Evolutionary conservation across 1,140 invertebrate species (phyloP).

Genomic region (Pararge aegeria): DNA sequence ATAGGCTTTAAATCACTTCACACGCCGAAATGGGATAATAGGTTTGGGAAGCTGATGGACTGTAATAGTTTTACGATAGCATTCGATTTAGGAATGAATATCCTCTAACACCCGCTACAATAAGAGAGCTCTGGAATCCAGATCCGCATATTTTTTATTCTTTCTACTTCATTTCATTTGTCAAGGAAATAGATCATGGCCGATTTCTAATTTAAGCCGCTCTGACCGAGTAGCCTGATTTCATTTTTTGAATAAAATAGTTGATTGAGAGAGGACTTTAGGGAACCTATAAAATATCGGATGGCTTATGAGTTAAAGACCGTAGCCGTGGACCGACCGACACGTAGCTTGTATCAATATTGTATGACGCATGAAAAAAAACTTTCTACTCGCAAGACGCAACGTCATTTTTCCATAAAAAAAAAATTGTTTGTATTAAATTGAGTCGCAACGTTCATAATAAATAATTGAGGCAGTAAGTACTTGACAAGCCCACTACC

Average conservation of each 20-base stretch:
- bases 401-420: too few relatives aligned
- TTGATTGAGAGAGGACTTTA: not conserved
- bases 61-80: constrained; percentile 31
- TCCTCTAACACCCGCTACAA: constrained; percentile 15
- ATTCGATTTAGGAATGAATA: constrained; percentile 25
- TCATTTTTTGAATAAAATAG: not conserved
- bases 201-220: constrained; percentile 4
- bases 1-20: constrained; percentile 27
- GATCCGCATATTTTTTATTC: not conserved
- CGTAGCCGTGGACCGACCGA: too few relatives aligned
- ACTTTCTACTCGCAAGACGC: too few relatives aligned
- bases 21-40: constrained; percentile 27
- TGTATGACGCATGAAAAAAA: too few relatives aligned
- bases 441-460: too few relatives aligned
- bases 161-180: constrained; percentile 3
- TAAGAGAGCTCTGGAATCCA: constrained; percentile 11
- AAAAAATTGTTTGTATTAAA: too few relatives aligned
- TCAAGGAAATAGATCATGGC: not conserved
- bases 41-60: constrained; percentile 24
- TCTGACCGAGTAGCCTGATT: constrained; percentile 5
- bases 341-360: too few relatives aligned
- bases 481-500: too few relatives aligned
- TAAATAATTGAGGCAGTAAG: too few relatives aligned
- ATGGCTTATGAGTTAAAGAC: too few relatives aligned
- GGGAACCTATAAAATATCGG: too few relatives aligned